These are phyloP conservation scores for Meleagris gallopavo DNA, from an alignment of 2,113 vertebrate genomes.

Conservation along the genomic window DNA sequence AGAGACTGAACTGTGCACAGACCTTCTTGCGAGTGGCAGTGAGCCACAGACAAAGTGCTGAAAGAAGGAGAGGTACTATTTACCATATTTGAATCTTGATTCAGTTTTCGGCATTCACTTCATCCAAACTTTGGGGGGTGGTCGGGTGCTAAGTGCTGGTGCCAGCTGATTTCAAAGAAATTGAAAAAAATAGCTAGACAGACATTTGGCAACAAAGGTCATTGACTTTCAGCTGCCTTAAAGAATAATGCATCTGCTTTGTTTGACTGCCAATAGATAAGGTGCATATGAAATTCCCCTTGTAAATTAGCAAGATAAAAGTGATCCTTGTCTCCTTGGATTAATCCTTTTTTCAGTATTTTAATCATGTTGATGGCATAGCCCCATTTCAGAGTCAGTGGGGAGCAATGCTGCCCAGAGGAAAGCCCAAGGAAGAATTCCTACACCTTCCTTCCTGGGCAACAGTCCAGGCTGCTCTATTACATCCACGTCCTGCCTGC, in stretches of 20 bases:
- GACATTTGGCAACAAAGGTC: constrained; percentile 61
- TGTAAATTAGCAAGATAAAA: constrained; percentile 73
- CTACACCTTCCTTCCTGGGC: constrained; percentile 12
- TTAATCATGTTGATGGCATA: constrained; percentile 31
- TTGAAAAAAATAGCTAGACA: neutral
- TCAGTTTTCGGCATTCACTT: neutral
- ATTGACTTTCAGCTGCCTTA: constrained; percentile 43
- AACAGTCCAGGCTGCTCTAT: neutral
- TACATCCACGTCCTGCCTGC: neutral
- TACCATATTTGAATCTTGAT: constrained; percentile 32
- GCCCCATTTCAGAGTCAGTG: constrained; percentile 13
- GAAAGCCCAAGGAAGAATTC: constrained; percentile 32
- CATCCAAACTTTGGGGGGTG: constrained; percentile 30
- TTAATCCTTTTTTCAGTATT: constrained; percentile 50
- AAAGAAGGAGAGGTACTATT: neutral
- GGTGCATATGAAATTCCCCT: constrained; percentile 72
- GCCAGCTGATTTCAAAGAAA: constrained; percentile 66
- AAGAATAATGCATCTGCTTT: constrained; percentile 63
- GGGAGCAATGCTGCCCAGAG: neutral
- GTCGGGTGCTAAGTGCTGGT: constrained; percentile 24
- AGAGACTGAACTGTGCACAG: neutral
- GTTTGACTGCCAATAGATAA: constrained; percentile 75
- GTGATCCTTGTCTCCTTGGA: constrained; percentile 66
- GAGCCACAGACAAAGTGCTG: neutral
- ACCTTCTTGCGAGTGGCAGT: neutral